Percentiles rank a stretch among this genome's conserved stretches.
Evolutionary conservation across 2,797 vertebrate genomes (phyloP).

Genomic region (Diceros bicornis): DNA sequence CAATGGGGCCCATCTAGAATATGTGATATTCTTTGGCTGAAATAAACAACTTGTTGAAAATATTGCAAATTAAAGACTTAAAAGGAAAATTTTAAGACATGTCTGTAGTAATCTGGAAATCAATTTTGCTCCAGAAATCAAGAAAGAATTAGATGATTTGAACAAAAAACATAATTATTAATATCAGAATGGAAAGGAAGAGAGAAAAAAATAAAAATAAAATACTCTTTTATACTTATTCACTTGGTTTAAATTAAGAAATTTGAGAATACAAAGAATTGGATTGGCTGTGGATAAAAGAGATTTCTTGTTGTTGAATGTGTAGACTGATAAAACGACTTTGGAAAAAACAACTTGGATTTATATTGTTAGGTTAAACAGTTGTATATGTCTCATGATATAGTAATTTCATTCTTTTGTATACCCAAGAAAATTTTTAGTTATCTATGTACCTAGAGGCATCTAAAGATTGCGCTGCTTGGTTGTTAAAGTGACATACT

Average conservation of each 20-base stretch:
- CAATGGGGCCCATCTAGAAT: background rate
- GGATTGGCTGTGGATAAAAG: background rate
- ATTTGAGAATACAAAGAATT: background rate
- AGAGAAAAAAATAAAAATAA: background rate
- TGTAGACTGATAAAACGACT: conserved; percentile 40
- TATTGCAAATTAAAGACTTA: background rate
- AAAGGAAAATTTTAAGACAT: background rate
- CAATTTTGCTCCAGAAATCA: background rate
- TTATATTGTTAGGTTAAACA: background rate
- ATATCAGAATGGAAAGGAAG: background rate
- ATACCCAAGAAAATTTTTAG: background rate
- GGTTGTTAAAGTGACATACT: background rate
- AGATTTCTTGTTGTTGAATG: background rate
- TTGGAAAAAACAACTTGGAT: background rate
- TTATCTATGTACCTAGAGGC: background rate
- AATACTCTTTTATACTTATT: background rate
- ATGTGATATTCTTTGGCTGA: background rate
- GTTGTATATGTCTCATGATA: background rate
- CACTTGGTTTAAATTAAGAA: background rate
- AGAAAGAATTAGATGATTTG: background rate
- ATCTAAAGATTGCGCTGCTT: background rate
- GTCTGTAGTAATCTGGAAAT: background rate
- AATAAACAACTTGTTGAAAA: background rate
- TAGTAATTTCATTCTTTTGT: background rate
- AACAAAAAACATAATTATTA: background rate